phyloP scores from a whole-genome alignment of 2,113 vertebrate genomes.

The Panthera uncia region DNA sequence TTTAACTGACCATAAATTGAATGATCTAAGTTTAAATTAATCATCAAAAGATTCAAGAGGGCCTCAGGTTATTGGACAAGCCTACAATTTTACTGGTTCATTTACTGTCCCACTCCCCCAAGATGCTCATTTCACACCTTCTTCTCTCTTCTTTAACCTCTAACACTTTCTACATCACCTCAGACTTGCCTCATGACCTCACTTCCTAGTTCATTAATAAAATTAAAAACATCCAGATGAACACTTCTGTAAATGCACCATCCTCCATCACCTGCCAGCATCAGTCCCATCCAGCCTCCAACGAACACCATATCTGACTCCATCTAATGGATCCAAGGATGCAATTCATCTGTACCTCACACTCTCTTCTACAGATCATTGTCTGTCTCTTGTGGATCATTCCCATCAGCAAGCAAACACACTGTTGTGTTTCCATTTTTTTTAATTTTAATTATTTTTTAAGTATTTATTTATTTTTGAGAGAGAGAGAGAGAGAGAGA shows the following conservation, averaged over 20 bases:
- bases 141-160: not conserved
- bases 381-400: not conserved
- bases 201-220: not conserved
- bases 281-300: rapidly evolving
- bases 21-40: slow-evolving; percentile 24
- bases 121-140: not conserved
- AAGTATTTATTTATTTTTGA: no score
- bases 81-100: not conserved
- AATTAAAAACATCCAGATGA: not conserved
- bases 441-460: not conserved
- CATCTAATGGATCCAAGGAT: no score
- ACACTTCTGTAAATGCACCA: rapidly evolving
- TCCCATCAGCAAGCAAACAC: not conserved
- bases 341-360: rapidly evolving
- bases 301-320: rapidly evolving
- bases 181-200: not conserved
- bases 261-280: no score
- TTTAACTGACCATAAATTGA: slow-evolving; percentile 37
- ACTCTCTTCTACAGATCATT: not conserved
- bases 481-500: no score
- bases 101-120: not conserved
- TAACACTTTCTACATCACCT: not conserved
- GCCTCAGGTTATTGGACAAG: not conserved
- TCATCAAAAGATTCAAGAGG: not conserved
- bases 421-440: not conserved